Conservation (phyloP, 1,140 invertebrate species). For the Nomia melanderi region DNA sequence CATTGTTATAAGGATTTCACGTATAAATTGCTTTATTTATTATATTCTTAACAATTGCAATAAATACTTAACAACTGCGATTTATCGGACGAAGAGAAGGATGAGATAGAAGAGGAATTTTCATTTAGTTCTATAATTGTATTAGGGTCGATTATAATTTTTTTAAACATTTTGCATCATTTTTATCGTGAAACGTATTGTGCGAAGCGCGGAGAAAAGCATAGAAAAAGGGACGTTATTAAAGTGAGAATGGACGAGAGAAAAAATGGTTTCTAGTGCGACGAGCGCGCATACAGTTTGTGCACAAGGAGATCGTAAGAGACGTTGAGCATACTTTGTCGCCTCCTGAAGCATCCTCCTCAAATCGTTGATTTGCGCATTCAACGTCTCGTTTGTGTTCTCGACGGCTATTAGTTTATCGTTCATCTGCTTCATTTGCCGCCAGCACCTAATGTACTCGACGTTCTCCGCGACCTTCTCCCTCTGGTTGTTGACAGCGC, state of each 20-base stretch:
- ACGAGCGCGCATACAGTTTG: neutral
- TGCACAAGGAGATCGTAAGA: neutral
- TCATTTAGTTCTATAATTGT: no score
- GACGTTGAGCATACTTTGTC: constrained; percentile 60
- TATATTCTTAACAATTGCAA: no score
- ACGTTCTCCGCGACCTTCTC: constrained; percentile 76
- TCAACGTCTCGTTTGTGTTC: constrained; percentile 67
- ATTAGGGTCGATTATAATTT: no score
- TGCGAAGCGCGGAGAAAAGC: no score
- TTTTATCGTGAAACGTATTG: no score
- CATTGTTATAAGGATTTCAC: constrained; percentile 11
- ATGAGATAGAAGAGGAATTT: neutral
- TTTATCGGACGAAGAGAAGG: neutral
- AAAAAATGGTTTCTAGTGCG: neutral
- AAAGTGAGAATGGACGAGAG: neutral
- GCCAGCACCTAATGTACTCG: constrained; percentile 75
- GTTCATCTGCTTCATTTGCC: constrained; percentile 73
- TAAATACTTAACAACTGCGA: neutral
- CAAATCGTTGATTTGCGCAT: constrained; percentile 66
- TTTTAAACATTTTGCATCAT: no score
- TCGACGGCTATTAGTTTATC: constrained; percentile 70
- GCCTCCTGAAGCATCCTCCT: constrained; percentile 69
- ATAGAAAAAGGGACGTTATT: neutral
- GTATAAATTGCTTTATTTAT: neutral
- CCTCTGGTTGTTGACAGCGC: constrained; percentile 60